Base-by-base conservation (phyloP, 2,113 vertebrate species). In the Probosciger aterrimus region DNA sequence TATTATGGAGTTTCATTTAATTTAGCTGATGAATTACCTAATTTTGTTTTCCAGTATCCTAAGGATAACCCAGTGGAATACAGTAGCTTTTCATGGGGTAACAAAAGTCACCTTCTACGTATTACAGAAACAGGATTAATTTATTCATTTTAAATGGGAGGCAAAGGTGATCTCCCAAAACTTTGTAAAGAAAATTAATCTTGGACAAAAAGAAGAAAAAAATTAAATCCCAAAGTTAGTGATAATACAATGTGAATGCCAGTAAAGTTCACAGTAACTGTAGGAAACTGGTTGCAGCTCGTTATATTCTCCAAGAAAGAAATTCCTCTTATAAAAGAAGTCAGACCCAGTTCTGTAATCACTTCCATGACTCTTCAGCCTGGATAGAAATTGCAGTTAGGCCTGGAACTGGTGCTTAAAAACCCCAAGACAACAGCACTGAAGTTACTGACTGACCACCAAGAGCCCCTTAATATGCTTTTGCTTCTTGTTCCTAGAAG, bases 1-100 rank as follows among this genome's bases (percentile, higher is more conserved):
- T 90, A 95, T 93, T 71, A 75, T 5, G 31, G 35, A 62, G 65
- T 91, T 95, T 82, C 87, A 94, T 92, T 86, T 91, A 80, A 90
- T 95, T 91, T 68, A 90, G 53, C 50, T 85, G 92, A 93, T 86
- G 23, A 82, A 90, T 93, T 89, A 86, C 50, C 84, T 70, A 7
- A 50, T 84, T 81, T 82, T 76, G 49, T 83, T 94, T 87, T 76
- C 79, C 69, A 55, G 62, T 55, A 64, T 23, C 83, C 49, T 77
- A 77, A 49, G 62, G 52, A 24, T 31, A 84, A n/a, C 41, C 80
- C 47, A 67, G 31, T 8, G 3, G 4, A 88, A 92, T 70, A 50
- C 14, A 70, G 78, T 6, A 69, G 63, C 52, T 82, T 60, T 80
- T 69, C 31, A 46, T 8, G 33, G 68, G 50, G 71, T 35, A 83